Percentiles rank a stretch among this genome's conserved stretches.
Conservation (phyloP, 1,140 invertebrate genomes). For the Oppia nitens region DNA sequence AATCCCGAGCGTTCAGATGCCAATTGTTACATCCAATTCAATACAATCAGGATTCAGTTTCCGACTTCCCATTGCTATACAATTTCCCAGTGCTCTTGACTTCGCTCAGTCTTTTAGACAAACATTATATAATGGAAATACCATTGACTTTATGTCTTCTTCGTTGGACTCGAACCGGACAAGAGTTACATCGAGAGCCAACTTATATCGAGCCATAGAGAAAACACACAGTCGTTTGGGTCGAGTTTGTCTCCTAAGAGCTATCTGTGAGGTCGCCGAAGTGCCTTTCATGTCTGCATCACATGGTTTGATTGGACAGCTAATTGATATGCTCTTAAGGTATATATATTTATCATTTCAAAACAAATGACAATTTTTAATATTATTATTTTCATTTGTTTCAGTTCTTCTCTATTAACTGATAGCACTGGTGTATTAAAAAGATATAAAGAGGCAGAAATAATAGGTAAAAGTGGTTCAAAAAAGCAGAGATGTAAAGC, state of each 20-base stretch:
- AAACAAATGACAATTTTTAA: slow-evolving; percentile 2
- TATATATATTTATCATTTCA: slow-evolving; percentile 10
- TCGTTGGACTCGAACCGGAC: background rate
- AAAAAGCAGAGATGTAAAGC: slow-evolving; percentile 3
- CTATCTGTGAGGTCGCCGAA: slow-evolving; percentile 67
- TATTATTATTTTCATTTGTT: background rate
- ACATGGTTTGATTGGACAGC: slow-evolving; percentile 22
- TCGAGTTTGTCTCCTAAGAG: slow-evolving; percentile 56
- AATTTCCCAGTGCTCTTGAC: slow-evolving; percentile 9
- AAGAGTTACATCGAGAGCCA: slow-evolving; percentile 4
- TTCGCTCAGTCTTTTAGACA: background rate
- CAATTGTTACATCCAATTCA: background rate
- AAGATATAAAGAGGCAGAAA: slow-evolving; percentile 6
- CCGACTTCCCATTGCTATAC: slow-evolving; percentile 1
- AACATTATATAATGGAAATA: background rate
- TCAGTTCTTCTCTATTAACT: background rate
- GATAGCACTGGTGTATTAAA: slow-evolving; percentile 1
- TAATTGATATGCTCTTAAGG: slow-evolving; percentile 24
- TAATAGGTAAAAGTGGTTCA: slow-evolving; percentile 1
- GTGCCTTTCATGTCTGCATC: slow-evolving; percentile 33
- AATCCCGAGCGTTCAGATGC: background rate
- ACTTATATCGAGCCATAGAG: slow-evolving; percentile 10
- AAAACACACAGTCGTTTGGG: slow-evolving; percentile 28
- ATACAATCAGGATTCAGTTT: slow-evolving; percentile 10
- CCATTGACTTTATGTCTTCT: background rate